Base-by-base conservation (phyloP, 2,888 invertebrate species). In the Erannis defoliaria region DNA sequence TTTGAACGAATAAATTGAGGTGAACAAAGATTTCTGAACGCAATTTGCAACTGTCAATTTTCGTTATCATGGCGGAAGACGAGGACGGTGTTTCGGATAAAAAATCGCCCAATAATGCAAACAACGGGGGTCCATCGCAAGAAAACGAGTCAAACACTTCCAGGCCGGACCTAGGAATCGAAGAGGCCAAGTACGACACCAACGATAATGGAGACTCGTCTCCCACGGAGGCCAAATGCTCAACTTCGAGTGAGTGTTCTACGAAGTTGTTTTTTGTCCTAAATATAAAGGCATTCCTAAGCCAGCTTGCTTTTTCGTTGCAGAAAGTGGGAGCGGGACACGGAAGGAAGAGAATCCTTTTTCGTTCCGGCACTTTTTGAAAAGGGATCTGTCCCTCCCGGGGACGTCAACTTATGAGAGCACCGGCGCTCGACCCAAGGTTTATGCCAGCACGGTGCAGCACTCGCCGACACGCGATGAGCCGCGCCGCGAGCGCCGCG, bases 311-410 rank as follows among this genome's bases (percentile, higher is more conserved):
- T 67, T 81, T 84, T 83, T 81, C 78, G 73, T 90, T 88, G 62
- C 88, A 88, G 85, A 88, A 80, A 88, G 88, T 56, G 84, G 89
- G 62, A 93, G 93, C 19, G 85, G 85, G 31, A 84, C 91, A 62
- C 91, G 94, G 53, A 93, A 94, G 72, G 96, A 96, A 78, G 96
- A 96, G 72, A 96, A 96, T 86, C 95, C 96, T 2, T 97, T 97
- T 86, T 97, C 97, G 56, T 97, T 97, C 76, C 96, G 97, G 81
- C 97, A 97, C 82, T 97, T 97, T 82, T 86, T 97, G 72, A 96
- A 95, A 79, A 94, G 95, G 73, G 95, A 96, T 74, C 79, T 92
- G 43, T 93, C 92, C 67, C 76, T 93, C 71, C 93, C 93, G 63
- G 92, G 93, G 69, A 90, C 93, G 66, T 92, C 92, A 26, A 95